These are phyloP conservation scores for Halictus rubicundus DNA, from an alignment of 1,140 invertebrate genomes.

Conservation along the genomic window DNA sequence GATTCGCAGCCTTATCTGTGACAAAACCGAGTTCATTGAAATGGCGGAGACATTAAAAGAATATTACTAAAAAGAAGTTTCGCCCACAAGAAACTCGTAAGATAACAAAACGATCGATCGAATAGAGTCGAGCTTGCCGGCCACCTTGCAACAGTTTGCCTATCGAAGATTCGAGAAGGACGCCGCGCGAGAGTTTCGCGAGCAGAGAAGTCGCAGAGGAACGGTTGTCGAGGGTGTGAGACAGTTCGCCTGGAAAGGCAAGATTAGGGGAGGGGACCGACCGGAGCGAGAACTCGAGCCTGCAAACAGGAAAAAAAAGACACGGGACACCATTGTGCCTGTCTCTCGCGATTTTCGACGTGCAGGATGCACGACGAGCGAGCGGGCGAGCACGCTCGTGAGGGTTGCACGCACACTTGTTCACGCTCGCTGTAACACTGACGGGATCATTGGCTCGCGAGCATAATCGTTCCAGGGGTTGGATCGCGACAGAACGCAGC, in stretches of 20 bases:
- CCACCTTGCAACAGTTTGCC: too few relatives aligned
- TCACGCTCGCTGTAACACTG: not conserved
- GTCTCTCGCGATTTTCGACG: conserved; percentile 34
- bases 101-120: too few relatives aligned
- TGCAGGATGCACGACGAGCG: not conserved
- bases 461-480: conserved; percentile 53
- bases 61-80: too few relatives aligned
- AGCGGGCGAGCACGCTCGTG: not conserved
- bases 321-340: conserved; percentile 13
- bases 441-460: conserved; percentile 72
- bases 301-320: conserved; percentile 45
- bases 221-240: too few relatives aligned
- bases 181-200: too few relatives aligned
- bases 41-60: too few relatives aligned
- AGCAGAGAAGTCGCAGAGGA: too few relatives aligned
- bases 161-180: not conserved
- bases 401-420: not conserved
- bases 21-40: too few relatives aligned
- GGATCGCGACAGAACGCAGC: conserved; percentile 16
- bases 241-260: not conserved
- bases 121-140: too few relatives aligned
- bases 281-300: conserved; percentile 39
- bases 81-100: too few relatives aligned
- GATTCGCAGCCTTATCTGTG: too few relatives aligned
- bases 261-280: conserved; percentile 12